Evolutionary conservation across 2,888 invertebrate species (phyloP).

Genomic region (Hartigia nigra): DNA sequence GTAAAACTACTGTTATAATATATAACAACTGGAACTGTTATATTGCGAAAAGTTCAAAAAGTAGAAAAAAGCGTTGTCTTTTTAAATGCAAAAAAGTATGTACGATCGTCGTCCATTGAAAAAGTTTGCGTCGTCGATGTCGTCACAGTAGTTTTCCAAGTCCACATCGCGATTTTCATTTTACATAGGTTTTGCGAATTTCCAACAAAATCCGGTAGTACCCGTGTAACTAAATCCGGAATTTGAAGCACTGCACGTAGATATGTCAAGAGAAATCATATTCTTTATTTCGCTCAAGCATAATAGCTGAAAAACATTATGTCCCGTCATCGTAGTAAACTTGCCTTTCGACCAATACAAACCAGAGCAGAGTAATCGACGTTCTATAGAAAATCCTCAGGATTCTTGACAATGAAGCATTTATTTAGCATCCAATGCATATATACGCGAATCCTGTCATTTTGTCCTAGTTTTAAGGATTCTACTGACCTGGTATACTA

Average conservation of each 20-base stretch:
- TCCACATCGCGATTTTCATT: not conserved
- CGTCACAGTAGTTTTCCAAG: not conserved
- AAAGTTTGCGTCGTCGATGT: not conserved
- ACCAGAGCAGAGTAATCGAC: not conserved
- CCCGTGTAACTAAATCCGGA: not conserved
- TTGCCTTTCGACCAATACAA: not conserved
- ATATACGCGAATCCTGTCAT: not conserved
- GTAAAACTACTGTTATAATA: not conserved
- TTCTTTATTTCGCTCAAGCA: not conserved
- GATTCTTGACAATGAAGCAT: not conserved
- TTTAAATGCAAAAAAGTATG: not conserved
- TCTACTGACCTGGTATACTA: constrained; percentile 71
- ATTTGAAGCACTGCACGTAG: not conserved
- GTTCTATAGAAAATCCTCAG: not conserved
- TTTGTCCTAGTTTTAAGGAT: constrained; percentile 36
- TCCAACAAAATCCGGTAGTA: not conserved
- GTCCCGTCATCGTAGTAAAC: not conserved
- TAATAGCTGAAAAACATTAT: not conserved
- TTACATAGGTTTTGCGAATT: not conserved
- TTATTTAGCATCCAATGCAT: not conserved
- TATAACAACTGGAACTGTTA: no score
- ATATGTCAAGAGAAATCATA: not conserved
- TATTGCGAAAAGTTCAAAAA: no score
- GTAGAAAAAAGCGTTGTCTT: not conserved
- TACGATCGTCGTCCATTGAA: not conserved